phyloP scores from a whole-genome alignment of 1,140 invertebrate species.

The Monochamus saltuarius region DNA sequence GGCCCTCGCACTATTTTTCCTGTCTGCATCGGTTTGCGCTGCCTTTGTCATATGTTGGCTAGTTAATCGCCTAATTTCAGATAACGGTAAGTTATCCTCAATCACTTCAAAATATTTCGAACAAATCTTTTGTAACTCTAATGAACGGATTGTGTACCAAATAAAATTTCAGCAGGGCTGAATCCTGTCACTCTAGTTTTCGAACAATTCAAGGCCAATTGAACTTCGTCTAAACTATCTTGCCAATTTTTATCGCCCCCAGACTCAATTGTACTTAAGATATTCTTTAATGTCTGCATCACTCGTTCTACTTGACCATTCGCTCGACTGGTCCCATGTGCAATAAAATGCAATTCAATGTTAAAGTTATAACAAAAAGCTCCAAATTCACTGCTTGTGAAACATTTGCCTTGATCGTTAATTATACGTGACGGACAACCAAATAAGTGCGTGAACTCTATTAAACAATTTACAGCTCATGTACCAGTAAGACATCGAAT shows the following conservation, averaged over 20 bases:
- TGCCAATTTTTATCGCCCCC: slow-evolving; percentile 3
- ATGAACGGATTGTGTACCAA: too few relatives aligned
- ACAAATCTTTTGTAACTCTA: too few relatives aligned
- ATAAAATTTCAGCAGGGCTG: too few relatives aligned
- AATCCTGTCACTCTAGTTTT: background rate
- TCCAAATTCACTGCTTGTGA: slow-evolving; percentile 6
- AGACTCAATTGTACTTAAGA: slow-evolving; percentile 2
- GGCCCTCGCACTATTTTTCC: too few relatives aligned
- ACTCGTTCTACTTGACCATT: slow-evolving; percentile 15
- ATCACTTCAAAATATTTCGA: too few relatives aligned
- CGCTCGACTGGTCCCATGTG: background rate
- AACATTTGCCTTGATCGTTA: slow-evolving; percentile 7
- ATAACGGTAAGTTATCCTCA: too few relatives aligned
- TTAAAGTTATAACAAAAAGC: background rate
- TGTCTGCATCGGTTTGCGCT: too few relatives aligned
- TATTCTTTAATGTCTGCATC: slow-evolving; percentile 13
- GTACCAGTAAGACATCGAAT: too few relatives aligned
- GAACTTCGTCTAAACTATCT: slow-evolving; percentile 7
- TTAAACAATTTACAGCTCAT: slow-evolving; percentile 5
- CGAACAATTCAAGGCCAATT: slow-evolving; percentile 9
- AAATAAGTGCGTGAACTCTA: slow-evolving; percentile 2
- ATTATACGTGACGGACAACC: slow-evolving; percentile 7
- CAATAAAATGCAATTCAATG: slow-evolving; percentile 12
- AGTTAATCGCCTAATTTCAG: too few relatives aligned
- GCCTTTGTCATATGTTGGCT: too few relatives aligned